phyloP scores from a whole-genome alignment of 2,888 invertebrate species.

The Hypercompe scribonia region DNA sequence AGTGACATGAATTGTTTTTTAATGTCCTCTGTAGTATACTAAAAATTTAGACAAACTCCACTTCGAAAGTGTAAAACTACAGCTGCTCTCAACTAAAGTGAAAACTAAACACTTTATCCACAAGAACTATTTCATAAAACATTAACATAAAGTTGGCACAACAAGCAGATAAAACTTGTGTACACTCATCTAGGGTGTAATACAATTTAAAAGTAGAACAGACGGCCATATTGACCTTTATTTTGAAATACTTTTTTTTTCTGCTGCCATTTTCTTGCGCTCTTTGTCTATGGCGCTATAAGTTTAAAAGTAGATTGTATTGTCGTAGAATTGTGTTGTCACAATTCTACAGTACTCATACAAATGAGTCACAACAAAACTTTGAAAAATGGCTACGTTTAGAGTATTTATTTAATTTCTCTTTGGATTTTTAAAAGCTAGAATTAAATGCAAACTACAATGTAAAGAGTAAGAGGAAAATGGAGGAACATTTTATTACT shows the following conservation, averaged over 20 bases:
- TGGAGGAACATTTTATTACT: not conserved
- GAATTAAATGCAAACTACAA: too few relatives aligned
- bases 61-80: not conserved
- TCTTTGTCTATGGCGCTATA: not conserved
- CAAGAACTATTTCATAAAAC: slow-evolving; percentile 13
- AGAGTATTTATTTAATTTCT: not conserved
- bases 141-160: slow-evolving; percentile 16
- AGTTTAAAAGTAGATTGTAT: not conserved
- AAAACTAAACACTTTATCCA: not conserved
- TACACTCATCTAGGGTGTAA: slow-evolving; percentile 34
- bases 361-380: too few relatives aligned
- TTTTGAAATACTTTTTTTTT: slow-evolving; percentile 2
- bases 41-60: not conserved
- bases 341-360: not conserved
- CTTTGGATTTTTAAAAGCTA: not conserved
- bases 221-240: slow-evolving; percentile 4
- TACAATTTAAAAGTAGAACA: slow-evolving; percentile 34
- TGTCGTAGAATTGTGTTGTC: not conserved
- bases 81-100: slow-evolving; percentile 4
- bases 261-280: not conserved
- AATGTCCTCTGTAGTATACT: not conserved
- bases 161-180: slow-evolving; percentile 22
- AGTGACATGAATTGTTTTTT: not conserved
- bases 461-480: too few relatives aligned
- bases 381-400: not conserved